Conservation (phyloP, 1,140 invertebrate genomes). For the Saxidomus purpurata region DNA sequence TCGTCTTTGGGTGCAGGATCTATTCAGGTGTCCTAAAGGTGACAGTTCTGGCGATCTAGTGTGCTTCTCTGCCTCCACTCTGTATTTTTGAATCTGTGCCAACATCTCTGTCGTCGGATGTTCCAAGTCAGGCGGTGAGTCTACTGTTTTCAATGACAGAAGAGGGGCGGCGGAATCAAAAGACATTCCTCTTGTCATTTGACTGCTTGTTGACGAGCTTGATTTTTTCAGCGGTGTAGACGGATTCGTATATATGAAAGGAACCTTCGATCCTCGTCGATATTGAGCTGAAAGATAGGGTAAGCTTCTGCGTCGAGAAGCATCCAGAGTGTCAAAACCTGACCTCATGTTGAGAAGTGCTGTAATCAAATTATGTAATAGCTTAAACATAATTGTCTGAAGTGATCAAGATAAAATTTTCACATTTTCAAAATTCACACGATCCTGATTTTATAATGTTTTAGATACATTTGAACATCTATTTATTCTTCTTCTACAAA, state of each 20-base stretch:
- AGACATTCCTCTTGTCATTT: not conserved
- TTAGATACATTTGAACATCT: not conserved
- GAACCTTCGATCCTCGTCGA: not conserved
- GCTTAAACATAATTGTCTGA: not conserved
- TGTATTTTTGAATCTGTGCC: not conserved
- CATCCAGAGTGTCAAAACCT: not conserved
- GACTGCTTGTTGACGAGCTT: not conserved
- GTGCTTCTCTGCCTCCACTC: not conserved
- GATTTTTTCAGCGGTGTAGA: not conserved
- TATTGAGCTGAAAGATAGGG: not conserved
- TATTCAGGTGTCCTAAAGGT: not conserved
- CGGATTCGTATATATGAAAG: not conserved
- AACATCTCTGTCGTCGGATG: not conserved
- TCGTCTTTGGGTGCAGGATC: not conserved
- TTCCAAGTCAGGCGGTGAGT: not conserved
- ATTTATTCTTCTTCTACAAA: not conserved
- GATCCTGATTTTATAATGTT: not conserved
- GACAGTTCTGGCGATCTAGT: not conserved
- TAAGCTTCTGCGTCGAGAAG: not conserved
- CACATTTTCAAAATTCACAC: not conserved
- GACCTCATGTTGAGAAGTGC: not conserved
- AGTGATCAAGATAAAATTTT: not conserved
- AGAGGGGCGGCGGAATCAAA: not conserved
- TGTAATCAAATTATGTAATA: not conserved
- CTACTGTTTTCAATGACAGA: not conserved